Conservation (phyloP, 2,888 invertebrate genomes). For the Eledone cirrhosa region DNA sequence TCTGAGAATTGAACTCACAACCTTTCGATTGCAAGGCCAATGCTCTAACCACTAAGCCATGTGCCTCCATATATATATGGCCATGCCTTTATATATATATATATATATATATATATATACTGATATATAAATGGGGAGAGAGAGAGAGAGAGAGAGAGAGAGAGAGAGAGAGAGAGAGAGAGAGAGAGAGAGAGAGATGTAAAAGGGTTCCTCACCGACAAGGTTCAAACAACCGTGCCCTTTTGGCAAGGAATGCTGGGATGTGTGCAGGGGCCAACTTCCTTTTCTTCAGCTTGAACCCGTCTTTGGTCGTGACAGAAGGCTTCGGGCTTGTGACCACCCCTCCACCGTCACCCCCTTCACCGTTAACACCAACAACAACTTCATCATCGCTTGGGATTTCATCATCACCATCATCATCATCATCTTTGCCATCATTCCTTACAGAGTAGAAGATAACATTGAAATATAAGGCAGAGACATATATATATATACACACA, state of each 20-base stretch:
- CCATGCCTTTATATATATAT: too few relatives aligned
- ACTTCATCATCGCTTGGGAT: conserved; percentile 55
- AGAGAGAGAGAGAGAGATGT: neutral
- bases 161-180: neutral
- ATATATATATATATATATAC: neutral
- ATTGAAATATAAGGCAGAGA: neutral
- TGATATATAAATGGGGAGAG: neutral
- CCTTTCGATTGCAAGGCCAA: too few relatives aligned
- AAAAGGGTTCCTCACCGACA: conserved; percentile 52
- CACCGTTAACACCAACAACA: conserved; percentile 28
- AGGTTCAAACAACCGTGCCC: conserved; percentile 52
- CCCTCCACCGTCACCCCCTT: conserved; percentile 47
- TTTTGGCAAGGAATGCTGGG: conserved; percentile 58
- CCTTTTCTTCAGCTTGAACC: conserved; percentile 39
- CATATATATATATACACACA: neutral
- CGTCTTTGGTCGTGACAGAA: conserved; percentile 27
- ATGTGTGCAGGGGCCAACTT: conserved; percentile 54
- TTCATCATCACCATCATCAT: conserved; percentile 55
- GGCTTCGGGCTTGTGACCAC: conserved; percentile 52
- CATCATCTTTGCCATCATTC: too few relatives aligned
- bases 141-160: neutral
- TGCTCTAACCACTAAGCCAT: too few relatives aligned
- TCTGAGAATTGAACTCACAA: too few relatives aligned
- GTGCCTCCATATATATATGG: too few relatives aligned
- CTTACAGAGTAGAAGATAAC: too few relatives aligned